phyloP scores from a whole-genome alignment of 1,140 invertebrate species.

The Ylistrum balloti region DNA sequence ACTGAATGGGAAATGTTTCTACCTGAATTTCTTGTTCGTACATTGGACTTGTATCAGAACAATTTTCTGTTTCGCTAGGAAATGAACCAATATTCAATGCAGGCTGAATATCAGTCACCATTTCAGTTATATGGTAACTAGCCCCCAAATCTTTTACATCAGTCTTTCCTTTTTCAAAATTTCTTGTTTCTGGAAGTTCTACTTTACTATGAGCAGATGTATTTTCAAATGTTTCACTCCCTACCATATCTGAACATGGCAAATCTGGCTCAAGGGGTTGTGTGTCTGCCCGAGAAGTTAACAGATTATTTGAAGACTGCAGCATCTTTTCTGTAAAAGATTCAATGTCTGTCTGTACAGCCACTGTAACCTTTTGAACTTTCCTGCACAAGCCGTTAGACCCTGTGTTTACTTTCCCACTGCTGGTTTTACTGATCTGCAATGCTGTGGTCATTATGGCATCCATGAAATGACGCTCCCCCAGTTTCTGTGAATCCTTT shows the following conservation, averaged over 20 bases:
- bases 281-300: not conserved
- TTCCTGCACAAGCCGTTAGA: not conserved
- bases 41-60: not conserved
- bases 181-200: not conserved
- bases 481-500: not conserved
- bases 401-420: not conserved
- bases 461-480: constrained; percentile 2
- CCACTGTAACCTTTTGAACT: constrained; percentile 23
- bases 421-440: not conserved
- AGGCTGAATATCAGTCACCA: not conserved
- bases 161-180: not conserved
- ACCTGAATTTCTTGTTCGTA: not conserved
- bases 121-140: not conserved
- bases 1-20: not conserved
- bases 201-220: not conserved
- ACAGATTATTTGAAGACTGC: too few relatives aligned
- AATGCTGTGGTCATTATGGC: not conserved
- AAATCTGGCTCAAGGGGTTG: not conserved
- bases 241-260: not conserved
- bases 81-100: not conserved
- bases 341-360: not conserved
- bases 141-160: not conserved
- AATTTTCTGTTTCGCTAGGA: not conserved
- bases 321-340: not conserved
- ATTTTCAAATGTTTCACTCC: not conserved